A percentile compares a stretch with the other conserved stretches of the same genome.
Evolutionary conservation across 2,888 invertebrate genomes (phyloP).

Genomic region (Drosophila lacicola): DNA sequence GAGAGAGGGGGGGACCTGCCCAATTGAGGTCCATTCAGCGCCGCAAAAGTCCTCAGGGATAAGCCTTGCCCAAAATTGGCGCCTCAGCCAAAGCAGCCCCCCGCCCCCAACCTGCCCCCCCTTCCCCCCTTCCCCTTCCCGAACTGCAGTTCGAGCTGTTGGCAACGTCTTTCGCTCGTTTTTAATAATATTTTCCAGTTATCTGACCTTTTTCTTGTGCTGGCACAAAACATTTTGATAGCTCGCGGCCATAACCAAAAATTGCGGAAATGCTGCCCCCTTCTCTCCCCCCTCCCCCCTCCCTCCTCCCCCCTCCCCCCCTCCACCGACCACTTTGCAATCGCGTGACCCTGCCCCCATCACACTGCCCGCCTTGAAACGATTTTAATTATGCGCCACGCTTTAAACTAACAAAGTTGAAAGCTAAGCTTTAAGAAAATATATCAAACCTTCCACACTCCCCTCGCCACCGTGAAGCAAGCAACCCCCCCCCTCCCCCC

Average conservation of each 20-base stretch:
- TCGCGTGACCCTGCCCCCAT: neutral
- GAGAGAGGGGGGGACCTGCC: slow-evolving; percentile 3
- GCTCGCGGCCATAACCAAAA: slow-evolving; percentile 40
- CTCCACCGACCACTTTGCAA: neutral
- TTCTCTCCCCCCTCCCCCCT: neutral
- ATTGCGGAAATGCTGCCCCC: slow-evolving; percentile 24
- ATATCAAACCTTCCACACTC: neutral
- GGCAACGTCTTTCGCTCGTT: slow-evolving; percentile 57
- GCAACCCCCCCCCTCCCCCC: neutral
- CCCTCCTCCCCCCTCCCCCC: neutral
- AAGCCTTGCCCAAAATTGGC: slow-evolving; percentile 57
- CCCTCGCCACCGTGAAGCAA: neutral
- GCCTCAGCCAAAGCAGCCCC: too few species aligned
- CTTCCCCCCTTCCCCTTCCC: neutral
- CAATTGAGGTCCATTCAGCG: slow-evolving; percentile 38
- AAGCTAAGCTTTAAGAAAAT: slow-evolving; percentile 42
- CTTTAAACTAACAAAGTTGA: slow-evolving; percentile 44
- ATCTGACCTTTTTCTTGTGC: slow-evolving; percentile 78
- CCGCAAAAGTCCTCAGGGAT: slow-evolving; percentile 68
- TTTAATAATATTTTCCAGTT: slow-evolving; percentile 81
- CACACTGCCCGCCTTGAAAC: neutral
- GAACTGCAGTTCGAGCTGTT: slow-evolving; percentile 26
- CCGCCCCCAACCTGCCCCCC: slow-evolving; percentile 20
- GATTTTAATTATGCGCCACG: slow-evolving; percentile 47
- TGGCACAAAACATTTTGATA: slow-evolving; percentile 45